Percentiles rank a stretch among this genome's conserved stretches.
Conservation (phyloP, 1,140 invertebrate species). For the Augochlora pura region DNA sequence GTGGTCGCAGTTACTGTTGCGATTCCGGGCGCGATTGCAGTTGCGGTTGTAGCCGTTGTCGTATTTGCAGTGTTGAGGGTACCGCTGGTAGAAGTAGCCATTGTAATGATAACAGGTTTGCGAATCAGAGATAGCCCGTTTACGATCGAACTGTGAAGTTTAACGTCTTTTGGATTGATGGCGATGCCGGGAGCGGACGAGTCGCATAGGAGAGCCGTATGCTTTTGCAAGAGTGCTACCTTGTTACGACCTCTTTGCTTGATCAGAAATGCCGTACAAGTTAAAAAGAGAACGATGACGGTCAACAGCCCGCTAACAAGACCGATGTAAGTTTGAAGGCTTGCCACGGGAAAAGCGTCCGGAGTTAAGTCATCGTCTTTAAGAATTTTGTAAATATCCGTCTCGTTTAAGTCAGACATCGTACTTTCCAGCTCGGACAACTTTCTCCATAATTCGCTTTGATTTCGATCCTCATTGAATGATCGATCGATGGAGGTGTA, state of each 20-base stretch:
- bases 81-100: not conserved
- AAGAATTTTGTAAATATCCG: slow-evolving; percentile 62
- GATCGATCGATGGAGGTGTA: slow-evolving; percentile 71
- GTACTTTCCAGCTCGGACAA: slow-evolving; percentile 36
- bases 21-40: no score
- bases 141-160: slow-evolving; percentile 83
- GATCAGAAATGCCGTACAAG: slow-evolving; percentile 86
- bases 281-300: slow-evolving; percentile 85
- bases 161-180: slow-evolving; percentile 86
- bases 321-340: slow-evolving; percentile 87
- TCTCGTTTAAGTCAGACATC: slow-evolving; percentile 67
- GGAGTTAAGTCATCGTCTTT: slow-evolving; percentile 75
- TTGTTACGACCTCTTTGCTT: slow-evolving; percentile 87
- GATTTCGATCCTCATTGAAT: slow-evolving; percentile 68
- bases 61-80: not conserved
- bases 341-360: slow-evolving; percentile 84
- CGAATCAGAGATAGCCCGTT: slow-evolving; percentile 77
- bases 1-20: no score
- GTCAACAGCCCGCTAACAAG: slow-evolving; percentile 90
- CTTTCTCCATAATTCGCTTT: slow-evolving; percentile 39
- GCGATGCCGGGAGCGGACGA: slow-evolving; percentile 80
- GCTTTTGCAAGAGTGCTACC: slow-evolving; percentile 85
- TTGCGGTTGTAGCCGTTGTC: not conserved
- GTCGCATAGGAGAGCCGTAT: slow-evolving; percentile 81
- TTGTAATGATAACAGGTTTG: slow-evolving; percentile 11